Percentiles rank a stretch among this genome's conserved stretches.
Conservation (phyloP, 2,113 vertebrate species). For the Cricetomys ansorgei region DNA sequence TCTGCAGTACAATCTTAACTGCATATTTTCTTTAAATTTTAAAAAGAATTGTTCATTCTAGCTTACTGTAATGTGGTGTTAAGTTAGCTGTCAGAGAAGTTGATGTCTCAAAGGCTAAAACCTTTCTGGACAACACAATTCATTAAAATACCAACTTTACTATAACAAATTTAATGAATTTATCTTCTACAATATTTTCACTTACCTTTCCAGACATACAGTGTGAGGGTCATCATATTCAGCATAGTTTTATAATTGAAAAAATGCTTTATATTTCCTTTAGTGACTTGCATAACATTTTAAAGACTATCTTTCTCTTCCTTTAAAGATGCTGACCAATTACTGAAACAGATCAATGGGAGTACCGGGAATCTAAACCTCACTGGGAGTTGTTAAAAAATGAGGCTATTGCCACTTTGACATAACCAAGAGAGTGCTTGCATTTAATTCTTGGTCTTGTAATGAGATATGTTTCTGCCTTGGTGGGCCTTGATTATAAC, state of each 20-base stretch:
- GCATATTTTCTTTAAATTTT: background rate
- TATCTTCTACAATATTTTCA: background rate
- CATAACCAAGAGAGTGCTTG: background rate
- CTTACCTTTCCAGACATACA: constrained; percentile 53
- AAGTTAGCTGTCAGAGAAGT: background rate
- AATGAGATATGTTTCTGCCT: background rate
- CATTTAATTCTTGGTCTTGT: background rate
- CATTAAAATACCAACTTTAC: background rate
- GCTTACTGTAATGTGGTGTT: background rate
- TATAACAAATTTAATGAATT: background rate
- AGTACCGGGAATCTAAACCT: constrained; percentile 58
- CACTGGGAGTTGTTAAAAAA: constrained; percentile 57
- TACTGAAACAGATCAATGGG: background rate
- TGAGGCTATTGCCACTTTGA: background rate
- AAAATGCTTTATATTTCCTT: background rate
- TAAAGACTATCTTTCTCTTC: background rate
- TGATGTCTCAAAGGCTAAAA: background rate
- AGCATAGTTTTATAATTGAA: background rate
- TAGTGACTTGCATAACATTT: background rate
- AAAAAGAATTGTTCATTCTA: background rate
- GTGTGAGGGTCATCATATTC: background rate
- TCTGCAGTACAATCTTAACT: background rate
- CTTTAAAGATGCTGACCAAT: constrained; percentile 42
- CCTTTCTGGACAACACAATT: background rate
- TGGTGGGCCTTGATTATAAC: no score